phyloP scores from a whole-genome alignment of 2,113 vertebrate genomes.

The Sminthopsis crassicaudata region DNA sequence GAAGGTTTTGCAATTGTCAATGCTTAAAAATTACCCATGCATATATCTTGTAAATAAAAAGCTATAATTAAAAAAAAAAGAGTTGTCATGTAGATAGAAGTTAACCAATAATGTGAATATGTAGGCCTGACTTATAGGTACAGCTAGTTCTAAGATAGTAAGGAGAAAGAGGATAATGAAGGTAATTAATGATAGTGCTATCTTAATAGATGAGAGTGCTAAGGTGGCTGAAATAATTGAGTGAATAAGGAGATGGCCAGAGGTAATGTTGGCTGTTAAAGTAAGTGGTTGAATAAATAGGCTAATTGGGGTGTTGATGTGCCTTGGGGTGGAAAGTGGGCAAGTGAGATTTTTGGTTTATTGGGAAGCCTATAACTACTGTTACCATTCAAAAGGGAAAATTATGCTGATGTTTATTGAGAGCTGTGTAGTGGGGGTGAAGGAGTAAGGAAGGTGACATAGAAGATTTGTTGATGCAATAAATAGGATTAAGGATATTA shows the following conservation, averaged over 20 bases:
- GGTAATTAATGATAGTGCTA: not conserved
- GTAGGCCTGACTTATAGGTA: not conserved
- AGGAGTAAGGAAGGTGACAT: not conserved
- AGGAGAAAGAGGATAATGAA: not conserved
- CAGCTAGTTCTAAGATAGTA: not conserved
- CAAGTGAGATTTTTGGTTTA: not conserved
- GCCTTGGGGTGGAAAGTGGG: not conserved
- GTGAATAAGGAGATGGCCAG: conserved; percentile 47
- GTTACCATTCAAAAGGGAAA: not conserved
- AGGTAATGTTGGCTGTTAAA: conserved; percentile 34
- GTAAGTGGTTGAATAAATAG: not conserved
- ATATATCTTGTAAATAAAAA: too few relatives aligned
- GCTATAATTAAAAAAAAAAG: not conserved
- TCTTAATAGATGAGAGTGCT: not conserved
- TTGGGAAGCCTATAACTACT: not conserved
- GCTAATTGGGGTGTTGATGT: not conserved
- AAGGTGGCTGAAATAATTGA: not conserved
- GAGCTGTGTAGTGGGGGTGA: not conserved
- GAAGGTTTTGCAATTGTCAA: too few relatives aligned
- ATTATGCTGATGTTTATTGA: not conserved
- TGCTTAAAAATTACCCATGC: too few relatives aligned
- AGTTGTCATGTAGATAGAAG: conserved; percentile 69
- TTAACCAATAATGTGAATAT: conserved; percentile 49
- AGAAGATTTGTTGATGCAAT: not conserved
- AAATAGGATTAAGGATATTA: conserved; percentile 1